Evolutionary conservation across 2,113 vertebrate genomes (phyloP).

Genomic region (Eira barbara): DNA sequence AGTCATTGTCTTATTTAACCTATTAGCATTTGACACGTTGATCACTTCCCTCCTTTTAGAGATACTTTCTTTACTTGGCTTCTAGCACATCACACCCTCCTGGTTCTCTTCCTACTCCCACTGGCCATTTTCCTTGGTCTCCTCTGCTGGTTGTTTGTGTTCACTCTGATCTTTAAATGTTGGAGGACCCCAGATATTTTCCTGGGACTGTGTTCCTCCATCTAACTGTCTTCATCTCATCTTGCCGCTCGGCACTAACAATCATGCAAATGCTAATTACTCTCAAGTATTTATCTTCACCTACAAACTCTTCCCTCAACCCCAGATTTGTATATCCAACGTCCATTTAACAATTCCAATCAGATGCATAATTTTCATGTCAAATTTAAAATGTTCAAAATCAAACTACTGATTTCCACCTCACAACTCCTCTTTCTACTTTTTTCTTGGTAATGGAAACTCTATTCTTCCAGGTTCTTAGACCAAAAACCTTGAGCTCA

Average conservation of each 20-base stretch:
- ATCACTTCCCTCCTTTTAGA: background rate
- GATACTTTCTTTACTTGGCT: background rate
- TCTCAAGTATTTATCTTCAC: background rate
- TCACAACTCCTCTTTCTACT: background rate
- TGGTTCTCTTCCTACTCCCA: background rate
- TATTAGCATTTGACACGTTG: background rate
- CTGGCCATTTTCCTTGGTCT: background rate
- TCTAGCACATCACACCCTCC: background rate
- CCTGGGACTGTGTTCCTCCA: background rate
- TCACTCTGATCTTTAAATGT: background rate
- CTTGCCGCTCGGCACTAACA: background rate
- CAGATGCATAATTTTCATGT: background rate
- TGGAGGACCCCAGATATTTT: background rate
- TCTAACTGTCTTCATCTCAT: background rate
- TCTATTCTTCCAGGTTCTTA: conserved; percentile 8
- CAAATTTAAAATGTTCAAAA: conserved; percentile 9
- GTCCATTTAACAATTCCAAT: background rate
- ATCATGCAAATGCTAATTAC: background rate
- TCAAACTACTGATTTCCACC: background rate
- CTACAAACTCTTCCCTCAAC: background rate
- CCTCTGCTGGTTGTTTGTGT: background rate
- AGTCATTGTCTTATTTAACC: background rate
- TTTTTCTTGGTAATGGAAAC: background rate
- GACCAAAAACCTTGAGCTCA: background rate
- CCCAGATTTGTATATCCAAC: background rate